A percentile compares a stretch with the other conserved stretches of the same genome.
Evolutionary conservation across 2,888 invertebrate species (phyloP).

Genomic region (Orchesellides sinensis): DNA sequence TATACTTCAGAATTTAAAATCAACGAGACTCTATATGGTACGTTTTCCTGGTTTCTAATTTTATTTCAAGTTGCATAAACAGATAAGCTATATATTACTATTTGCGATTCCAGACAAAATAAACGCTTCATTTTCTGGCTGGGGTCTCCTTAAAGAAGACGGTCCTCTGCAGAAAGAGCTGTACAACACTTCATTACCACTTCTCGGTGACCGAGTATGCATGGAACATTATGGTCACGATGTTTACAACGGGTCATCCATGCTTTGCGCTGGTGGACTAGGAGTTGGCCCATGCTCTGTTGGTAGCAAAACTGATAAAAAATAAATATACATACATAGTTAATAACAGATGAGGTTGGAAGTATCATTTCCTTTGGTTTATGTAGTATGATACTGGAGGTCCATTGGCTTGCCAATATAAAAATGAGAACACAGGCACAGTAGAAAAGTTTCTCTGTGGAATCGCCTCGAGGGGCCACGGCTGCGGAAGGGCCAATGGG

Average conservation of each 20-base stretch:
- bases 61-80: not conserved
- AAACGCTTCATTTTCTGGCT: constrained; percentile 10
- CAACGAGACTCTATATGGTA: not conserved
- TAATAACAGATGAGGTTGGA: no score
- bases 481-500: constrained; percentile 2
- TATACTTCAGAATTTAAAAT: not conserved
- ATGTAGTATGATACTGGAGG: constrained; percentile 46
- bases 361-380: no score
- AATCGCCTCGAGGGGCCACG: constrained; percentile 12
- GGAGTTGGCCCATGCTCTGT: constrained; percentile 34
- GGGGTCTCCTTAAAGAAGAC: constrained; percentile 21
- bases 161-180: constrained; percentile 25
- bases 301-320: constrained; percentile 2
- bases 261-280: constrained; percentile 30
- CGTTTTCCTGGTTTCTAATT: not conserved
- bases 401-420: constrained; percentile 29
- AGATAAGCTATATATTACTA: not conserved
- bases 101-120: not conserved
- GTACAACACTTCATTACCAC: not conserved
- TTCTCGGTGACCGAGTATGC: constrained; percentile 2
- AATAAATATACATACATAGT: not conserved
- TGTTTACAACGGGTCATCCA: not conserved
- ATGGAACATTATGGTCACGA: not conserved
- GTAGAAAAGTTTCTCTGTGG: constrained; percentile 30
- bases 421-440: not conserved